Evolutionary conservation across 2,113 vertebrate genomes (phyloP), one percentile per base, ranked within the genome.

Genomic region (Smithornis capensis): DNA sequence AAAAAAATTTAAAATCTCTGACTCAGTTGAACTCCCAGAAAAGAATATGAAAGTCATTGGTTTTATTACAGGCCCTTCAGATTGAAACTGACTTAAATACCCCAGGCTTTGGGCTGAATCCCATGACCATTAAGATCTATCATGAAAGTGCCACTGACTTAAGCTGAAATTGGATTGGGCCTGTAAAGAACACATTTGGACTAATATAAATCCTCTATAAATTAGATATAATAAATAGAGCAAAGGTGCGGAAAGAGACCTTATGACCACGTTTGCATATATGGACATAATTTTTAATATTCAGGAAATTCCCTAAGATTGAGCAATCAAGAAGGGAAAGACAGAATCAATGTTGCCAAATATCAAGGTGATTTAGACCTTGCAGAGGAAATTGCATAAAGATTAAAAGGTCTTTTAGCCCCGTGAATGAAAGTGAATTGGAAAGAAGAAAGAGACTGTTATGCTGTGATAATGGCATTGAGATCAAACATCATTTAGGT

Each of bases 311-410:
- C 74, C 68, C 57, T 89, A 77, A 83, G 77, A 89, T 49, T 82
- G 84, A 96, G 53, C 73, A 87, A 82, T 95, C 65, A 81, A 89
- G 52, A 94, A 84, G 57, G 60, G 47, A 94, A 96, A 87, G 89
- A 53, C 56, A 85, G 87, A 94, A 91, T 91, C 80, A 57, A 22
- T 91, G 77, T 91, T 94, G 83, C 87, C 87, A 95, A 92, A 94
- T 95, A 95, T 89, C 87, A 95, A 92, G 77, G 87, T 95, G 81
- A 87, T 94, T 95, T 92, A 95, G 89, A 94, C 70, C 55, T 93
- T 89, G 73, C 81, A 91, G 67, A 92, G 91, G 77, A 96, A 94
- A 91, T 94, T 94, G 62, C 53, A 62, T 82, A 60, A 94, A 94
- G 80, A 96, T 94, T 96, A 91, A 95, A 92, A 91, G 57, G 69